phyloP scores from a whole-genome alignment of 2,797 vertebrate genomes.

The Chiropotes sagulatus region DNA sequence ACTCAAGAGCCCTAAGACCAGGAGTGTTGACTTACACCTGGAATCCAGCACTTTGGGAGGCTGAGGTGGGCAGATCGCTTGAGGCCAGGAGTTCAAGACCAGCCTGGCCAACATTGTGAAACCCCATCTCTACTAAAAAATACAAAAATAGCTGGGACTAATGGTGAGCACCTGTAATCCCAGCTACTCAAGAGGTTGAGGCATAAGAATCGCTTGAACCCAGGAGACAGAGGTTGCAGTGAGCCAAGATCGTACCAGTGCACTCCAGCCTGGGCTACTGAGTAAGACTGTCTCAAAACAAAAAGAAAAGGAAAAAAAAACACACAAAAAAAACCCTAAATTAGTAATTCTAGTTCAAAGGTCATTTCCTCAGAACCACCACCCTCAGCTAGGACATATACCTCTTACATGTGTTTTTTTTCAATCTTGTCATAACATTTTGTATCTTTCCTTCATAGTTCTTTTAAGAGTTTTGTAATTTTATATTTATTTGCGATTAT shows the following conservation, averaged over 20 bases:
- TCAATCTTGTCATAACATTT: background rate
- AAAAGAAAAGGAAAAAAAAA: background rate
- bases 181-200: background rate
- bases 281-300: background rate
- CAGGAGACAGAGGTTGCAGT: background rate
- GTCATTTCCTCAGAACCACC: background rate
- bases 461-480: background rate
- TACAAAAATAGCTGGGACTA: background rate
- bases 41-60: background rate
- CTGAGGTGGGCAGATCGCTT: background rate
- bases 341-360: conserved; percentile 14
- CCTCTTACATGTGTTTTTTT: background rate
- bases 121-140: background rate
- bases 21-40: background rate
- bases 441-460: background rate
- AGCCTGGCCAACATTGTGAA: background rate
- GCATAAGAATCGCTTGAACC: background rate
- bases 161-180: background rate
- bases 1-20: background rate
- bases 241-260: background rate
- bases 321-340: background rate
- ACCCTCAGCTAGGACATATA: background rate
- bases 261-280: background rate
- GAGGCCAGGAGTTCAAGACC: background rate
- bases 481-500: background rate